phyloP scores from a whole-genome alignment of 2,113 vertebrate genomes.

The Dasypus novemcinctus region DNA sequence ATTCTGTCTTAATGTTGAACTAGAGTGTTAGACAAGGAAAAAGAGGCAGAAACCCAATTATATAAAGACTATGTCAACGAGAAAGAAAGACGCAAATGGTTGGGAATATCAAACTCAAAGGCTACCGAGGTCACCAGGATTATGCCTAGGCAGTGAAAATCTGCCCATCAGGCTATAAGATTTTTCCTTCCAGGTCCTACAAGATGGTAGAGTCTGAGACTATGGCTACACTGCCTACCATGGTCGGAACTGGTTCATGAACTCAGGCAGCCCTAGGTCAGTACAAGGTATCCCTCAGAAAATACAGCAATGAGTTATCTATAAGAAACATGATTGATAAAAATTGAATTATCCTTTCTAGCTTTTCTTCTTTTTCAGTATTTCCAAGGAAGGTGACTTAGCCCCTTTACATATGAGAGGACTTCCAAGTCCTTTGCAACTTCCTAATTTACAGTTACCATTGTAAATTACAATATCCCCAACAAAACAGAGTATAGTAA shows the following conservation, averaged over 20 bases:
- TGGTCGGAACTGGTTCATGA: background rate
- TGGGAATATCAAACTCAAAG: background rate
- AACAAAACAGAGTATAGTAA: background rate
- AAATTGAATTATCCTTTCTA: background rate
- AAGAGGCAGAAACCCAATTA: background rate
- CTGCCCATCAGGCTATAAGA: background rate
- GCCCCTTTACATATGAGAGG: background rate
- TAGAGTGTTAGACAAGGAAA: background rate
- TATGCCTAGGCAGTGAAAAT: background rate
- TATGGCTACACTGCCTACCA: background rate
- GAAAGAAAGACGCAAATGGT: background rate
- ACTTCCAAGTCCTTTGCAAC: background rate
- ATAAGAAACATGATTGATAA: background rate
- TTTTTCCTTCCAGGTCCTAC: background rate
- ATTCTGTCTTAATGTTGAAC: background rate
- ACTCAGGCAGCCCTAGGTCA: background rate
- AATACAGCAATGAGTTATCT: background rate
- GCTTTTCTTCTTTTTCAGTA: background rate
- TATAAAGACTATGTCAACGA: background rate
- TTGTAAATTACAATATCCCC: background rate
- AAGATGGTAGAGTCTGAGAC: background rate
- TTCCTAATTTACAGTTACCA: background rate
- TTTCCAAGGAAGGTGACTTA: background rate
- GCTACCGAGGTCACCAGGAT: background rate
- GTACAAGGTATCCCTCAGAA: background rate